Evolutionary conservation across 2,113 vertebrate genomes (phyloP), one percentile per base, ranked within the genome.

Genomic region (Psettodes erumei): DNA sequence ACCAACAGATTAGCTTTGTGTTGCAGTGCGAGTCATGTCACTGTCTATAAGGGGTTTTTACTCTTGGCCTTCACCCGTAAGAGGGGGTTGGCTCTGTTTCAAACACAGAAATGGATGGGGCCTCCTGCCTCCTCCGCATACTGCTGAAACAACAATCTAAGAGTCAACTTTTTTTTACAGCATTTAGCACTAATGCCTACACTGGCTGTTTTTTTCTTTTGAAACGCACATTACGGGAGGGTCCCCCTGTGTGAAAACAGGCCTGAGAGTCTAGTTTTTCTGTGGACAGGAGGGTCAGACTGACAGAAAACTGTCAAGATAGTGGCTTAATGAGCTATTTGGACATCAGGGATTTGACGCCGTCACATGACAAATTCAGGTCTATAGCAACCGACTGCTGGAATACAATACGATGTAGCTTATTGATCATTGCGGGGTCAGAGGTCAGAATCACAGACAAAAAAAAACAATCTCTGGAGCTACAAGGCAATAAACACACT

Each of bases 71-170:
- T 42, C 48, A 35, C 62, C 1, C 37, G 68, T 33, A 42, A 4
- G 38, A 72, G 68, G 73, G 83, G 82, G 28, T 71, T 86, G 86
- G 86, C 80, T 64, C 33, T 8, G 15, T 78, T 83, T 89, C 81
- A 85, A 71, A 77, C 73, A 64, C 63, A 83, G 80, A 55, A 35
- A 70, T 70, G 78, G 42, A 76, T 58, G 74, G 71, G 86, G 85
- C 79, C 89, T 76, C 73, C 80, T 71, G 78, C 79, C 45, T 18
- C 82, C 87, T 85, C 64, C 88, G 72, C 76, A 83, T 71, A 83
- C 79, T 69, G 81, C 71, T 86, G 80, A 82, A 89, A 89, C 84
- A 88, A 90, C 86, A 87, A 75, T 67, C 69, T 71, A 35, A 59
- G 35, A 70, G 54, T 83, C 65, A 55, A 82, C 56, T 69, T 48